A percentile compares a stretch with the other conserved stretches of the same genome.
These are phyloP conservation scores for Brienomyrus brachyistius DNA, from an alignment of 2,113 vertebrate species.

Conservation along the genomic window DNA sequence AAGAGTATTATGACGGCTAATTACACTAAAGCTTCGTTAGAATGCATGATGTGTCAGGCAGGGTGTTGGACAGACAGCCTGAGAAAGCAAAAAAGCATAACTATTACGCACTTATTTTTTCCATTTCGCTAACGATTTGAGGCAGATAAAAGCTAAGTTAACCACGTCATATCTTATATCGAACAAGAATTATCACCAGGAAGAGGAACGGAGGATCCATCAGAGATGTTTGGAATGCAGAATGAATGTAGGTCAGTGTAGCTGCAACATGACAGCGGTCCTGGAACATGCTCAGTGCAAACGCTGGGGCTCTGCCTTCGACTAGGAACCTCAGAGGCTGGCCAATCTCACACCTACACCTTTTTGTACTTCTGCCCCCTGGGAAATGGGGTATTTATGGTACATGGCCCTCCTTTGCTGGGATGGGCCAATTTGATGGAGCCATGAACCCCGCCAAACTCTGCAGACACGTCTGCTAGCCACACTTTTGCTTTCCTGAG, in stretches of 20 bases:
- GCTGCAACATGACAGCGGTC: background rate
- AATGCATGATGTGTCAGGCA: background rate
- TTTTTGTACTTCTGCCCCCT: conserved; percentile 27
- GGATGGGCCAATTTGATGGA: conserved; percentile 42
- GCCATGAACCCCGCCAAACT: conserved; percentile 34
- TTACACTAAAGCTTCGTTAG: background rate
- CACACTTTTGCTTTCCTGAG: conserved; percentile 57
- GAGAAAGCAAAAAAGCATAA: background rate
- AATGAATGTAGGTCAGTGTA: background rate
- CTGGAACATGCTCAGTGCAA: background rate
- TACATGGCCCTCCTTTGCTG: conserved; percentile 49
- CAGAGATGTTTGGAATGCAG: conserved; percentile 5
- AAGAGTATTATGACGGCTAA: background rate
- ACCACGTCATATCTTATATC: background rate
- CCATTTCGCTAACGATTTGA: background rate
- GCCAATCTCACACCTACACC: conserved; percentile 6
- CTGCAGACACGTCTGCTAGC: conserved; percentile 57
- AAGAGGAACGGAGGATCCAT: background rate
- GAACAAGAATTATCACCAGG: background rate
- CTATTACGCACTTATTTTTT: background rate
- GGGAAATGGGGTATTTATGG: conserved; percentile 29
- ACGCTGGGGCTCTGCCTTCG: background rate
- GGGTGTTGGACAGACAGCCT: background rate
- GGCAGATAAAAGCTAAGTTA: background rate
- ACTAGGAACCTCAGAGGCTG: background rate